phyloP scores from a whole-genome alignment of 2,888 invertebrate species.

The Lomographa bimaculata region DNA sequence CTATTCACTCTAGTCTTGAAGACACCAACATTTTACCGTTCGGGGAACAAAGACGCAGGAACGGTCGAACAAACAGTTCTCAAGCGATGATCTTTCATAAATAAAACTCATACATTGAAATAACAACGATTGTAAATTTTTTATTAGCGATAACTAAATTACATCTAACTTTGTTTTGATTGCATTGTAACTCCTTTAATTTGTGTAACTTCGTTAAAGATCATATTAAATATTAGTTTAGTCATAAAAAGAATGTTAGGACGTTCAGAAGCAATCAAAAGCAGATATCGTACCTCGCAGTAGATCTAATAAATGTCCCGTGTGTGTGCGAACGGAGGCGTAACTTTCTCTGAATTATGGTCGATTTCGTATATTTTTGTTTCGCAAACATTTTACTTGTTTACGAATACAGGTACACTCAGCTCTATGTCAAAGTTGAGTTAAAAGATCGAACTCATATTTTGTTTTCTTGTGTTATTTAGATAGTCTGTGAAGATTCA shows the following conservation, averaged over 20 bases:
- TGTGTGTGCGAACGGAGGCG: constrained; percentile 57
- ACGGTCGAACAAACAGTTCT: no score
- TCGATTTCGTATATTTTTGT: constrained; percentile 40
- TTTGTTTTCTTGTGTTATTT: no score
- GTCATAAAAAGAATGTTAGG: constrained; percentile 24
- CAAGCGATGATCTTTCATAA: no score
- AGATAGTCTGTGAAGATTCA: no score
- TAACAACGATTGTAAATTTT: no score
- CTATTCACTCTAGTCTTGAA: no score
- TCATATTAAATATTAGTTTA: constrained; percentile 24
- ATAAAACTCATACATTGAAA: no score
- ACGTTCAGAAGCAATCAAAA: constrained; percentile 47
- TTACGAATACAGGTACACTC: constrained; percentile 9
- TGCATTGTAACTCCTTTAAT: background rate
- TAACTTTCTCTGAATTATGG: constrained; percentile 51
- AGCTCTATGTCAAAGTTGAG: constrained; percentile 23
- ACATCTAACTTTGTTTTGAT: no score
- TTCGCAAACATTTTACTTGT: constrained; percentile 18
- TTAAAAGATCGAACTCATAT: no score
- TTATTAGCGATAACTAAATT: no score
- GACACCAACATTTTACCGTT: no score
- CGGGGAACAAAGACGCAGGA: no score
- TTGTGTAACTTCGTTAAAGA: constrained; percentile 14
- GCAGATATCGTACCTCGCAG: constrained; percentile 49
- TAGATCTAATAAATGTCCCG: constrained; percentile 53